Percentiles rank a stretch among this genome's conserved stretches.
Evolutionary conservation across 64 coral and sea anemone genomes (phyloP).

Genomic region (Montipora cactus): DNA sequence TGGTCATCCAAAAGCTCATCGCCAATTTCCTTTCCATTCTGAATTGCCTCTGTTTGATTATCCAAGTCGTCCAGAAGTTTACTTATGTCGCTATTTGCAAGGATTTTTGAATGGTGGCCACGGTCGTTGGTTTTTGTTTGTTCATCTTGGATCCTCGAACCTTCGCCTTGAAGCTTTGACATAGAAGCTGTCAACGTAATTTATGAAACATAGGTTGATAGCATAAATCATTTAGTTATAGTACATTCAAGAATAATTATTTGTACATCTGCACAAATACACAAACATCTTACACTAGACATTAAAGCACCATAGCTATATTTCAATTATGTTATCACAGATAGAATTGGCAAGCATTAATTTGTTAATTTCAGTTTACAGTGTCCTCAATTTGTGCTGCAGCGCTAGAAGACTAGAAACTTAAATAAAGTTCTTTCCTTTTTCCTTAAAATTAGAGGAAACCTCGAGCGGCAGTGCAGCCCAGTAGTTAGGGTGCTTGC

Average conservation of each 20-base stretch:
- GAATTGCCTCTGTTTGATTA: constrained; percentile 46
- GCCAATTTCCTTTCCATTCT: constrained; percentile 31
- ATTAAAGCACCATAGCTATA: too few species aligned
- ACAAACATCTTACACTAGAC: too few species aligned
- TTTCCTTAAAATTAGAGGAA: too few species aligned
- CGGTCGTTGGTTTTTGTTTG: background rate
- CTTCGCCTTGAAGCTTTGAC: background rate
- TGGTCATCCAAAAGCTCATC: constrained; percentile 11
- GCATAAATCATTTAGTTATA: background rate
- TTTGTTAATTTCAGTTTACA: too few species aligned
- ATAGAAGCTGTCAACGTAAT: constrained; percentile 4
- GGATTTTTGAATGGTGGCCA: background rate
- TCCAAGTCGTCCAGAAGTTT: constrained; percentile 43
- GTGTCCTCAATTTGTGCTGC: too few species aligned
- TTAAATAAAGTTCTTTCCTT: too few species aligned
- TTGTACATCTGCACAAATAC: too few species aligned
- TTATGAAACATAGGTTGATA: background rate
- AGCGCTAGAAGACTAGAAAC: too few species aligned
- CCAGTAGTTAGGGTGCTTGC: too few species aligned
- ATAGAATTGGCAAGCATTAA: too few species aligned
- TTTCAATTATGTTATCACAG: too few species aligned
- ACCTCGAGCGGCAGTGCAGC: too few species aligned
- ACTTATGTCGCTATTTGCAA: constrained; percentile 32
- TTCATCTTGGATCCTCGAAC: background rate
- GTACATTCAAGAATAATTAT: background rate